Base-by-base conservation (phyloP, 2,888 invertebrate species). In the Cheilosia urbana region DNA sequence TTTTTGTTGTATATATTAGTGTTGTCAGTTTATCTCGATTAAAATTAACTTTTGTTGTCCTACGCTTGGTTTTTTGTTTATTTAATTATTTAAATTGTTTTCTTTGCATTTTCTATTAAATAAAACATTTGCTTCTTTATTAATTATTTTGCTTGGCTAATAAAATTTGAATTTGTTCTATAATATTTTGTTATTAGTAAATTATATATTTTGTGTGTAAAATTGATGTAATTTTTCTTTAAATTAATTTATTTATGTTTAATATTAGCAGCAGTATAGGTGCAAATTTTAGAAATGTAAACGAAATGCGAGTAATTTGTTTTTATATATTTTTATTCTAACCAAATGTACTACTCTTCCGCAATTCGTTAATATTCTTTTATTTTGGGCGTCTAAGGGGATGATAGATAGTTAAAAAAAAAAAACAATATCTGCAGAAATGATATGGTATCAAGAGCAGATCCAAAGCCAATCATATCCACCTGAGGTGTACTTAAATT, bases 101-200 rank as follows among this genome's bases (percentile, higher is more conserved):
- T 85, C 65, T 77, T 85, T 85, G 76, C 81, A 85, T 85, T 85
- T 45, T 77, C 85, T 85, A 85, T 85, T 81, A 85, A 76, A 85
- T 85, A 85, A 81, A 77, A 81, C 60, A 85, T 85, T 76, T 78
- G 60, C 30, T 60, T 65, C 63, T 83, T 78, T 49, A 47, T 47
- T 80, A 77, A 65, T 87, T 87, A 72, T 68, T 47, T 79, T 78
- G 82, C 68, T 87, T 87, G 69, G 82, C 87, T 87, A 87, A 87
- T 87, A 82, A 82, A 87, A 78, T 82, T 82, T 87, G 73, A 87
- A 82, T 82, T 87, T 82, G 68, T 49, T 82, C 87, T 87, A 87
- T 81, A 82, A 78, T 87, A 73, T 78, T 47, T 24, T 87, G 68
- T 63, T 81, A 81, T 87, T 85, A 81, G 78, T 87, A 82, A 77